Evolutionary conservation across 1,140 invertebrate genomes (phyloP), one percentile per base, ranked within the genome.

Genomic region (Leptopilina clavipes): DNA sequence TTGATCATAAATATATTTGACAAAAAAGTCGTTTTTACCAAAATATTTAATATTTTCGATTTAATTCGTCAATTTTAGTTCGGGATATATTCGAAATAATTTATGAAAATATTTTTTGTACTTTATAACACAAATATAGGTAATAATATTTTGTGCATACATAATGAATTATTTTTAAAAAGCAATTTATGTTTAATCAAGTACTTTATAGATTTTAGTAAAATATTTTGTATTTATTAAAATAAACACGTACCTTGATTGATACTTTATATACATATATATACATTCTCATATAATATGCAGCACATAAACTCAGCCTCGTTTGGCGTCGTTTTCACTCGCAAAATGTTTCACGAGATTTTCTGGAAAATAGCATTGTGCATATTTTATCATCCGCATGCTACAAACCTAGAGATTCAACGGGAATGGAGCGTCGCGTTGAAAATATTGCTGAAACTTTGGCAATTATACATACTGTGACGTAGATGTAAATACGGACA

Each of bases 361-460:
- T 65, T 65, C 59, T 9, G 59, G 59, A 37, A 65, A 65, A 65
- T 31, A 65, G 25, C 19, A 65, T 65, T 65, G 59, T 31, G 59
- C 59, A 65, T 65, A 65, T 65, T 65, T 65, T 65, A 65, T 65
- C 59, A 19, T 65, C 59, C 25, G 25, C 59, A 65, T 31, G 59
- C 22, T 65, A 65, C 59, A 65, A 59, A 59, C 54, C 54, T 59
- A 22, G 54, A 59, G 54, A 59, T 59, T 59, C 19, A 59, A 22
- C 7, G 10, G 54, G 54, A 17, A 59, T 59, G 19, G 7, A 59
- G 54, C 54, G 54, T 59, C 54, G 54, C 25, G 59, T 65, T 65
- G 59, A 65, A n/a, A 65, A 65, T 65, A 65, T 65, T 65, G 59
- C 59, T 65, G 59, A 25, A 65, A 65, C 59, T 65, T 65, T n/a